phyloP scores from a whole-genome alignment of 2,797 vertebrate species.

The Cynopterus sphinx region DNA sequence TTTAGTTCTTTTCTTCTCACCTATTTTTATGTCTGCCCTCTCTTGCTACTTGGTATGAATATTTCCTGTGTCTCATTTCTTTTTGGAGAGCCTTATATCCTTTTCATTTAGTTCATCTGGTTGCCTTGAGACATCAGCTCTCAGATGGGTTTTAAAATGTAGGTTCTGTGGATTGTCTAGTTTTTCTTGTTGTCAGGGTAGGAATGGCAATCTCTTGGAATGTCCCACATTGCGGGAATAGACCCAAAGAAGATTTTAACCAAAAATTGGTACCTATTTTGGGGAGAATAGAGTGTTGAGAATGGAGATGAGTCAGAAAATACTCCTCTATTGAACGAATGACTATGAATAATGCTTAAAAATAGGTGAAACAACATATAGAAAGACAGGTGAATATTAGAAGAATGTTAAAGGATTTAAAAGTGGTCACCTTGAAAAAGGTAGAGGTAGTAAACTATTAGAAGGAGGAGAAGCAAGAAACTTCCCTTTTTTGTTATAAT shows the following conservation, averaged over 20 bases:
- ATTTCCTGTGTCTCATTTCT: neutral
- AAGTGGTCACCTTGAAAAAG: neutral
- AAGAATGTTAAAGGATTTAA: neutral
- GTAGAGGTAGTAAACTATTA: neutral
- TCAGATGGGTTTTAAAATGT: neutral
- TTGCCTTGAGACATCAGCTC: neutral
- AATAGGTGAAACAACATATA: neutral
- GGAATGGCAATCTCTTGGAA: neutral
- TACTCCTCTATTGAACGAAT: neutral
- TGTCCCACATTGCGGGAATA: neutral
- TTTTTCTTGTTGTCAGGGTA: neutral
- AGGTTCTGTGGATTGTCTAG: neutral
- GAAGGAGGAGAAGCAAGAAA: neutral
- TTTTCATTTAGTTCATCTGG: neutral
- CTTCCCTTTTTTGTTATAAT: neutral
- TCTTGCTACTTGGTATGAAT: neutral
- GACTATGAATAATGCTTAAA: neutral
- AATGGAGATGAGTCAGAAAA: neutral
- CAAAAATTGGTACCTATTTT: neutral
- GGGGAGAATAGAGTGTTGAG: neutral
- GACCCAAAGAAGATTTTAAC: neutral
- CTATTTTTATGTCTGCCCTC: neutral
- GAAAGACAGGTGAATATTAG: neutral
- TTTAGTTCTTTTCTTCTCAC: neutral
- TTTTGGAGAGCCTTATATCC: neutral